These are phyloP conservation scores for Grammomys surdaster DNA, from an alignment of 2,113 vertebrate species.

Conservation along the genomic window DNA sequence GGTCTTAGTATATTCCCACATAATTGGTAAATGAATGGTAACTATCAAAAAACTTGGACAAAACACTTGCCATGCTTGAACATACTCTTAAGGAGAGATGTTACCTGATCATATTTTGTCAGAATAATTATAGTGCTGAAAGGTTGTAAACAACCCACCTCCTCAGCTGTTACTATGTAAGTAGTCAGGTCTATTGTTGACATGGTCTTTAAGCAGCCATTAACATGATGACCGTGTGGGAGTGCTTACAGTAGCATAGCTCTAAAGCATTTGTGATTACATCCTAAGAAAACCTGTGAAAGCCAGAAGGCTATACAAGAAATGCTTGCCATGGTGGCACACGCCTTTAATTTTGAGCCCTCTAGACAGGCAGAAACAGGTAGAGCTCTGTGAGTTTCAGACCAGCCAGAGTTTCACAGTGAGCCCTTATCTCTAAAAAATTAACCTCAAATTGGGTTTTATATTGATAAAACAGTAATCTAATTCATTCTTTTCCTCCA, in stretches of 20 bases:
- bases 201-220: not conserved
- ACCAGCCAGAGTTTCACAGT: not conserved
- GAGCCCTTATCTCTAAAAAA: not conserved
- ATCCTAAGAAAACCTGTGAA: not conserved
- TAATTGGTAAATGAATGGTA: slow-evolving; percentile 15
- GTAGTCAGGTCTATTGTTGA: not conserved
- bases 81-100: not conserved
- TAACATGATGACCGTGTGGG: not conserved
- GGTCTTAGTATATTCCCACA: not conserved
- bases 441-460: not conserved
- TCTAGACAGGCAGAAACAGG: not conserved
- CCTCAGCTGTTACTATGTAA: not conserved
- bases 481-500: not conserved
- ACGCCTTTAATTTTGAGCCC: not conserved
- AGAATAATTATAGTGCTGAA: slow-evolving; percentile 6
- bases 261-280: slow-evolving; percentile 21
- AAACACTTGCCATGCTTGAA: slow-evolving; percentile 16
- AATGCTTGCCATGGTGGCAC: not conserved
- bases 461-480: not conserved
- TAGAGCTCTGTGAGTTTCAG: not conserved
- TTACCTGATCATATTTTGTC: slow-evolving; percentile 9
- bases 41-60: slow-evolving; percentile 23
- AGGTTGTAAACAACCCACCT: not conserved
- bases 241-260: not conserved
- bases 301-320: not conserved